These are phyloP conservation scores for Dugesia japonica DNA, from an alignment of 2,888 invertebrate genomes.

Conservation along the genomic window DNA sequence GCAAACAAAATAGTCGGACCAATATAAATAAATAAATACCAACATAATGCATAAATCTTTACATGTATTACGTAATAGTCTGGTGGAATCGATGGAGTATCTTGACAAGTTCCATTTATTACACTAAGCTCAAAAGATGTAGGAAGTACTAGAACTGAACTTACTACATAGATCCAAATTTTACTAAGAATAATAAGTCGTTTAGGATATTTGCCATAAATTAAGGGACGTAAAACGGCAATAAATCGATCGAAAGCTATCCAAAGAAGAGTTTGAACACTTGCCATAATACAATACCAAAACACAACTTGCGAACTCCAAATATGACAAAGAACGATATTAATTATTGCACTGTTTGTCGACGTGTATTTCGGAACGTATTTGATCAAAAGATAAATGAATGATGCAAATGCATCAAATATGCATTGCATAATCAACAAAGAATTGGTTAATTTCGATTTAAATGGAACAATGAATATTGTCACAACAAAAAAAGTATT, in stretches of 20 bases:
- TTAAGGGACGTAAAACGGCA: background rate
- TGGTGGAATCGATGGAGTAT: background rate
- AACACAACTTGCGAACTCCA: background rate
- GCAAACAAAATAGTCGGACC: background rate
- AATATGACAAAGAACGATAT: background rate
- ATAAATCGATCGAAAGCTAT: background rate
- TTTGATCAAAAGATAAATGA: background rate
- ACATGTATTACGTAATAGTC: background rate
- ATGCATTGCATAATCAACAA: background rate
- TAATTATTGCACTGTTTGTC: background rate
- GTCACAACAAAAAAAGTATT: background rate
- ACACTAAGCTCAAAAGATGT: background rate
- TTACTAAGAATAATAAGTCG: background rate
- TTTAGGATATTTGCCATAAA: background rate
- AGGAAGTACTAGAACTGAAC: background rate
- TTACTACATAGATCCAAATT: background rate
- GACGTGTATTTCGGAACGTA: background rate
- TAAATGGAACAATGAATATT: background rate
- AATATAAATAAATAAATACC: background rate
- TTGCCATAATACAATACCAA: background rate
- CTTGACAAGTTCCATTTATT: background rate
- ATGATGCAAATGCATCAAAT: background rate
- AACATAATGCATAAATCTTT: background rate
- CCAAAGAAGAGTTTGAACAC: background rate
- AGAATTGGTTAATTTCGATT: background rate